Evolutionary conservation across 2,888 invertebrate species (phyloP), one percentile per base, ranked within the genome.

Genomic region (Aphodius sticticus): DNA sequence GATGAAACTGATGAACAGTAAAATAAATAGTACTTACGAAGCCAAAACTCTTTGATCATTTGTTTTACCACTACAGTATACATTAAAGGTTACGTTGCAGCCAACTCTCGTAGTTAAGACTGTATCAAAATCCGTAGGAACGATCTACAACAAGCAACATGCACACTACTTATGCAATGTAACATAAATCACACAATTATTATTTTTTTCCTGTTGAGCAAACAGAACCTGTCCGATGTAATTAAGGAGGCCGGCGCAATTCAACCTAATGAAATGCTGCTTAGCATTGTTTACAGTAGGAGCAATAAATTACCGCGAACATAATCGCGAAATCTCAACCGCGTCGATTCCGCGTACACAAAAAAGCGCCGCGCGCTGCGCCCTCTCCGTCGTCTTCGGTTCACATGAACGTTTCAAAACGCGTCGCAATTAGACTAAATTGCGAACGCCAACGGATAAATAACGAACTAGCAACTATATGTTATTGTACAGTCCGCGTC

Each of bases 281-380:
- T 53, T 53, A 53, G 53, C 53, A 53, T 53, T 53, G 53, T 53
- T 53, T 53, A 53, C 53, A 53, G 53, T 3, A 53, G 53, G 53
- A 53, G 53, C 53, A 53, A 53, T 53, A 53, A 53, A 53, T 53
- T 53, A 53, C 53, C 53, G 53, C 53, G 53, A 53, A 53, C 53
- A 53, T 53, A 53, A 53, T 53, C 53, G 53, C 53, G 12, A 53
- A 53, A 53, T 53, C 53, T 53, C 53, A 12, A 53, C 53, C 53
- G 53, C 53, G 53, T 53, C 53, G 4, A 53, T 53, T 53, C 53
- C 53, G 53, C 53, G 53, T 53, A 53, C 53, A 53, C 53, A 53
- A 53, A 53, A 53, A 53, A 12, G 4, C 53, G 12, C 53, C 9
- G 9, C 53, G 2, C 53, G 53, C 53, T 12, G 53, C 53, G 53